phyloP scores from a whole-genome alignment of 1,140 invertebrate genomes.

The Zaprionus ornatus region DNA sequence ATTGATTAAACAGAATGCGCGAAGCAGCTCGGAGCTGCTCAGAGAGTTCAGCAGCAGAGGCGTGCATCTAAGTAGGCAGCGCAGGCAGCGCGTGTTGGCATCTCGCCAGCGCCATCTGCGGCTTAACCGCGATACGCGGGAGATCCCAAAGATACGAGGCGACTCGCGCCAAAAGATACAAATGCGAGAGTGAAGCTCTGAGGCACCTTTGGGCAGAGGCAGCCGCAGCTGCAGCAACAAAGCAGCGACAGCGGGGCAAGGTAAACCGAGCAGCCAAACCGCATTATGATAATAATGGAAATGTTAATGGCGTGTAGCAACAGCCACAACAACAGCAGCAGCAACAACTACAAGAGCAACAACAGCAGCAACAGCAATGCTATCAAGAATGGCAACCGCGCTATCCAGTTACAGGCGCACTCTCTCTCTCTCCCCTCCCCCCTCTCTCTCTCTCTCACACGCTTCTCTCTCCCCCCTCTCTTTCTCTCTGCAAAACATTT shows the following conservation, averaged over 20 bases:
- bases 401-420: conserved; percentile 34
- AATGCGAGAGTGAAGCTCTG: background rate
- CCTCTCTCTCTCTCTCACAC: background rate
- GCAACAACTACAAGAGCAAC: conserved; percentile 22
- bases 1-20: conserved; percentile 69
- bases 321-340: conserved; percentile 18
- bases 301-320: conserved; percentile 53
- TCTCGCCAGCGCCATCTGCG: conserved; percentile 75
- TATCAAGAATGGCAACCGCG: conserved; percentile 36
- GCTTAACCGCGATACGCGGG: conserved; percentile 8
- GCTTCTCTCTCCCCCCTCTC: background rate
- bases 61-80: conserved; percentile 45
- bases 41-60: conserved; percentile 6
- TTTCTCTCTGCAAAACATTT: conserved; percentile 52
- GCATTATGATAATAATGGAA: conserved; percentile 80
- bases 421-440: background rate
- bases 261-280: conserved; percentile 45
- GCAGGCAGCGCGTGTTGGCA: conserved; percentile 67
- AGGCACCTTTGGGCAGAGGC: background rate
- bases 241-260: conserved; percentile 39
- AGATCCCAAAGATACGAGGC: conserved; percentile 2
- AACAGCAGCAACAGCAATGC: background rate
- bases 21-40: conserved; percentile 2
- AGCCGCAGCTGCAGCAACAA: background rate
- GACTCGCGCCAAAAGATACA: background rate